phyloP scores from a whole-genome alignment of 2,888 invertebrate genomes.

The Lacanobia wlatinum region DNA sequence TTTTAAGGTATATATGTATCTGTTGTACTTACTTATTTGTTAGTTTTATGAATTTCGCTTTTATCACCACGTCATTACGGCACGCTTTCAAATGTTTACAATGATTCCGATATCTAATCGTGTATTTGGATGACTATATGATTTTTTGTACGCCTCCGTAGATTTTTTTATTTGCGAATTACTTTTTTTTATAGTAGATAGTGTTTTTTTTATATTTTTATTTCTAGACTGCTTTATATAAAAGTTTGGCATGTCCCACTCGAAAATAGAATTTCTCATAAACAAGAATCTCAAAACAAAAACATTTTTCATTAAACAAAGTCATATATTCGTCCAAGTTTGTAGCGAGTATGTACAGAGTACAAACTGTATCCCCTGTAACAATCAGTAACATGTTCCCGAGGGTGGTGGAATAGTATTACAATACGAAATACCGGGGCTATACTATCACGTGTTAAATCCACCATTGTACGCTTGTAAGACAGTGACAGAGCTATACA shows the following conservation, averaged over 20 bases:
- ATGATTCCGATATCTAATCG: slow-evolving; percentile 78
- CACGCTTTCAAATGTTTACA: slow-evolving; percentile 91
- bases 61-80: slow-evolving; percentile 85
- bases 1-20: slow-evolving; percentile 86
- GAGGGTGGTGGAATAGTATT: slow-evolving; percentile 69
- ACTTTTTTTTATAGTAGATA: slow-evolving; percentile 2
- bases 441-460: neutral
- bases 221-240: neutral
- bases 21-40: slow-evolving; percentile 89
- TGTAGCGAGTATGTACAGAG: slow-evolving; percentile 78
- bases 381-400: slow-evolving; percentile 82
- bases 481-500: neutral
- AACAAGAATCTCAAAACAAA: neutral
- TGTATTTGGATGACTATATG: slow-evolving; percentile 85
- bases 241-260: neutral
- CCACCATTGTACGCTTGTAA: neutral
- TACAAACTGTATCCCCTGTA: slow-evolving; percentile 81
- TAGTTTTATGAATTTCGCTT: slow-evolving; percentile 84
- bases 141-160: slow-evolving; percentile 55
- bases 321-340: slow-evolving; percentile 82
- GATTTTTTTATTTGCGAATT: neutral
- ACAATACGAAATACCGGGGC: slow-evolving; percentile 62
- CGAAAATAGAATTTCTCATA: neutral
- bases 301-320: neutral
- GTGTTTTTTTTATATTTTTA: neutral